phyloP scores from a whole-genome alignment of 2,797 vertebrate genomes.

The Nannoperca obscura region DNA sequence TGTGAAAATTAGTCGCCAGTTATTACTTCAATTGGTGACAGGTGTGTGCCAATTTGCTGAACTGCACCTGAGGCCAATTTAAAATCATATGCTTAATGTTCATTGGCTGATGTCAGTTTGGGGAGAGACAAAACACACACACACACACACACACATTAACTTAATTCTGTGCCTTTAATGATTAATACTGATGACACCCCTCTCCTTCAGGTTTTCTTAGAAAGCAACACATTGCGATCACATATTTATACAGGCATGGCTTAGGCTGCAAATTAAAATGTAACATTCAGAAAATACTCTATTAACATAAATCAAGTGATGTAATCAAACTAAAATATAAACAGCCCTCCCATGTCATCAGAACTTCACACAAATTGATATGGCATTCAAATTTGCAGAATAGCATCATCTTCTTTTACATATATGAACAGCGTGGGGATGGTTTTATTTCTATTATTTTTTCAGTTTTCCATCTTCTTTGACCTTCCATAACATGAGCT shows the following conservation, averaged over 20 bases:
- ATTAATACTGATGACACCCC: slow-evolving; percentile 6
- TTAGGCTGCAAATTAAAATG: slow-evolving; percentile 32
- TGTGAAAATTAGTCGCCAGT: not conserved
- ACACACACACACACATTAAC: not conserved
- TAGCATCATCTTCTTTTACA: not conserved
- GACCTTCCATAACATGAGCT: slow-evolving; percentile 88
- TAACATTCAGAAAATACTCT: slow-evolving; percentile 18
- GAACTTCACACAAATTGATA: slow-evolving; percentile 8
- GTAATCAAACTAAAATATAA: slow-evolving; percentile 17
- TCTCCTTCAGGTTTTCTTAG: not conserved
- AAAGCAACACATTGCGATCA: not conserved
- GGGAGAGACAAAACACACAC: not conserved
- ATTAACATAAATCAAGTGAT: slow-evolving; percentile 27
- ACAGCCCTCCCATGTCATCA: slow-evolving; percentile 9
- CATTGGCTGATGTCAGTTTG: slow-evolving; percentile 39
- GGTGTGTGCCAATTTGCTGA: slow-evolving; percentile 36
- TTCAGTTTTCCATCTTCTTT: slow-evolving; percentile 87
- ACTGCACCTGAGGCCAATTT: slow-evolving; percentile 26
- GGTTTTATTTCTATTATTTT: slow-evolving; percentile 71
- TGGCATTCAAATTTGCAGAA: slow-evolving; percentile 4
- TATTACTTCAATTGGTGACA: slow-evolving; percentile 23
- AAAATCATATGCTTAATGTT: not conserved
- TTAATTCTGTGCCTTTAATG: slow-evolving; percentile 67
- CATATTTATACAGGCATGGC: slow-evolving; percentile 17
- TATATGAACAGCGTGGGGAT: slow-evolving; percentile 1